Conservation (phyloP, 1,140 invertebrate species). For the Mylabris phalerata region DNA sequence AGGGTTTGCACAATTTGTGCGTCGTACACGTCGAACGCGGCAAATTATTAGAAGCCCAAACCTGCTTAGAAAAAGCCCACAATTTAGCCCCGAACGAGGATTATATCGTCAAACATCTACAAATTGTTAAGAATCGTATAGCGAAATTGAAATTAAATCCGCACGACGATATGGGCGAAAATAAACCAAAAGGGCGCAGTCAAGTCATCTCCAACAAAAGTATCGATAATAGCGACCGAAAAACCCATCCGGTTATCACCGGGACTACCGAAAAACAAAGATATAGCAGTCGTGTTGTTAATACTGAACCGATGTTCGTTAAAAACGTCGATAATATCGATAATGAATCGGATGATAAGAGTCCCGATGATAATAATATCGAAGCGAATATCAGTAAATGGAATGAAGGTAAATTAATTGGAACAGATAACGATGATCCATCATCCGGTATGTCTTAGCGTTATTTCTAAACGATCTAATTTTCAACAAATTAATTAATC, state of each 20-base stretch:
- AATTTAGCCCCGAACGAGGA: slow-evolving; percentile 77
- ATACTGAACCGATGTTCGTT: slow-evolving; percentile 41
- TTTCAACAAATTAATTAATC: no score
- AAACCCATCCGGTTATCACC: slow-evolving; percentile 37
- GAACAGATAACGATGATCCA: slow-evolving; percentile 40
- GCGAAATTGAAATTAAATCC: slow-evolving; percentile 41
- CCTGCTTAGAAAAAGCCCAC: slow-evolving; percentile 74
- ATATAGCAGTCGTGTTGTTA: slow-evolving; percentile 41
- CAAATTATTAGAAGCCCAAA: slow-evolving; percentile 71
- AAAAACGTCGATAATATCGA: slow-evolving; percentile 37
- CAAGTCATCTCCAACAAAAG: slow-evolving; percentile 40
- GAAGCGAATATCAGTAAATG: slow-evolving; percentile 27
- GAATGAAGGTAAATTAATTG: slow-evolving; percentile 13
- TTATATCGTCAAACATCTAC: slow-evolving; percentile 83
- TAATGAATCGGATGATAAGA: slow-evolving; percentile 19
- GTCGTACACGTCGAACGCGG: slow-evolving; percentile 91
- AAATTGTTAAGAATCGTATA: slow-evolving; percentile 73
- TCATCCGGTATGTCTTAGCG: slow-evolving; percentile 47
- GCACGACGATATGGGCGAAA: slow-evolving; percentile 19
- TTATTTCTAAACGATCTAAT: neutral
- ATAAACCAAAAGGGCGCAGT: slow-evolving; percentile 29
- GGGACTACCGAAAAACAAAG: slow-evolving; percentile 39
- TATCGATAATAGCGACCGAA: slow-evolving; percentile 37
- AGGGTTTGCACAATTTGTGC: slow-evolving; percentile 92
- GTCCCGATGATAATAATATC: neutral